These are phyloP conservation scores for Serilophus lunatus DNA, from an alignment of 2,113 vertebrate genomes.

Conservation along the genomic window DNA sequence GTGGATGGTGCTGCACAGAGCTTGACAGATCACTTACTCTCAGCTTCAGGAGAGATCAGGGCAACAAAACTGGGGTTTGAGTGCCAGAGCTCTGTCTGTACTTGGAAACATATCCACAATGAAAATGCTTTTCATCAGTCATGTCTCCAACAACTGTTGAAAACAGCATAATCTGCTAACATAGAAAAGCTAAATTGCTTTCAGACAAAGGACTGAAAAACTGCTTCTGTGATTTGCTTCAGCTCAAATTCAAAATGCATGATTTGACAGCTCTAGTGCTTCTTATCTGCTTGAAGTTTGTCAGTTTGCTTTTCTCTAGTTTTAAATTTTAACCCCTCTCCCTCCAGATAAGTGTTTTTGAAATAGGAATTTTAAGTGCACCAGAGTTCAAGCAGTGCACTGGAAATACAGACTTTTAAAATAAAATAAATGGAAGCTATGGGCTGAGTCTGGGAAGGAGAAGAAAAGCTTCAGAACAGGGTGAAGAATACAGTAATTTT, in stretches of 20 bases:
- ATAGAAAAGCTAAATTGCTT: slow-evolving; percentile 57
- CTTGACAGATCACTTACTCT: not conserved
- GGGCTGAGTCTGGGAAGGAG: not conserved
- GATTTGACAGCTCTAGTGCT: not conserved
- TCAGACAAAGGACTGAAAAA: slow-evolving; percentile 20
- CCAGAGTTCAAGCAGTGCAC: not conserved
- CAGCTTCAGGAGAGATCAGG: not conserved
- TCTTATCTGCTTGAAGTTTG: not conserved
- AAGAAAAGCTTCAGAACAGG: not conserved
- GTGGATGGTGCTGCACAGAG: not conserved
- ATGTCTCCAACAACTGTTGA: slow-evolving; percentile 51
- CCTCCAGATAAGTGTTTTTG: not conserved
- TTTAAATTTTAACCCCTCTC: not conserved
- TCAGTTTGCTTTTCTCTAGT: not conserved
- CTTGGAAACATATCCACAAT: slow-evolving; percentile 13
- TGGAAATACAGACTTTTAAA: not conserved
- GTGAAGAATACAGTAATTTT: not conserved
- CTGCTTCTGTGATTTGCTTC: not conserved
- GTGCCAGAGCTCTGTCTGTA: not conserved
- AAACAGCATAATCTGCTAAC: slow-evolving; percentile 55
- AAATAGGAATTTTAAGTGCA: not conserved
- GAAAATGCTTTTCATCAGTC: slow-evolving; percentile 37
- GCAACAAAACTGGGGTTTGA: not conserved
- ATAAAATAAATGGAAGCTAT: not conserved
- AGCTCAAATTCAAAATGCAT: not conserved